Evolutionary conservation across 2,888 invertebrate genomes (phyloP), one percentile per base, ranked within the genome.

Genomic region (Teinopalpus imperialis): DNA sequence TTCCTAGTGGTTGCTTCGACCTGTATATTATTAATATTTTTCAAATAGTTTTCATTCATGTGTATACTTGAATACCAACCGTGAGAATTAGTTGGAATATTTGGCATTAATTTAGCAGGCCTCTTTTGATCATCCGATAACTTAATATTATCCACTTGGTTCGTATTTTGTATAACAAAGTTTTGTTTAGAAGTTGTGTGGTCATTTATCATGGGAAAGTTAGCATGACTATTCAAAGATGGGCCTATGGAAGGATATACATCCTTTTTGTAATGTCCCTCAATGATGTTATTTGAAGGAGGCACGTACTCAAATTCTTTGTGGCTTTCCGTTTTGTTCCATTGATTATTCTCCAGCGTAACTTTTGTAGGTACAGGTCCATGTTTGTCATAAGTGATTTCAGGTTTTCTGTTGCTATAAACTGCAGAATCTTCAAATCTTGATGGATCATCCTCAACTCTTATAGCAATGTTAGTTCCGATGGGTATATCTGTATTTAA

Each of bases 391-490:
- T 73, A 73, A 24, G 61, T 53, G 23, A 65, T 56, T 10, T 71
- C 56, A n/a, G 66, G 64, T 24, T 69, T 73, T 47, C 50, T 58
- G 46, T 70, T 68, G 1, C 63, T 74, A 49, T 82, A 75, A 41
- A 73, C 54, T 49, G 74, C 72, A 32, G 72, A 76, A 6, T 61
- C 71, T 52, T 81, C 78, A 45, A 71, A 65, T 34, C 73, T 68
- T 14, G 69, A 59, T n/a, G 69, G 61, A 51, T 73, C 76, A 59
- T 81, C 88, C 69, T 89, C 83, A 1, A 89, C 89, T 61, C 69
- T 73, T 9, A 89, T 88, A 23, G 89, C 89, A 58, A 89, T 80
- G 51, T 89, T 89, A 0, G 89, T 89, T 32, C 86, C 82, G 44
- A 89, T 87, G 5, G 89, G 88, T 54, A 89, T 89, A 53, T 87